Conservation (phyloP, 2,113 vertebrate genomes). For the Kobus ellipsiprymnus region DNA sequence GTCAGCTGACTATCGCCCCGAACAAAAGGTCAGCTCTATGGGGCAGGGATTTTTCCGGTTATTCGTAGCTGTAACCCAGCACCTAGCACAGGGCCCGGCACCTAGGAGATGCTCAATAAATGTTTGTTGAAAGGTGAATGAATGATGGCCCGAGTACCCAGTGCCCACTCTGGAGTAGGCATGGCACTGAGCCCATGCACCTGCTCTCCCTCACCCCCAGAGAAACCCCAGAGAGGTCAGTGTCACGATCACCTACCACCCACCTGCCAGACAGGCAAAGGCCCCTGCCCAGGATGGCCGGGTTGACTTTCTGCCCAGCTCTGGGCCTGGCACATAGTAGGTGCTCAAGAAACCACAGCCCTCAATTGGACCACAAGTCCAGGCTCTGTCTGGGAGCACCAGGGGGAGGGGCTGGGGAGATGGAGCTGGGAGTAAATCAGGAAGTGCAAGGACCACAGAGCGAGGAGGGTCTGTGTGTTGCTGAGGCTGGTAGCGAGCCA, state of each 20-base stretch:
- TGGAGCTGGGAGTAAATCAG: rapidly evolving
- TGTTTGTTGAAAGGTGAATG: neutral
- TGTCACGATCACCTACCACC: neutral
- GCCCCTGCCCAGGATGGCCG: neutral
- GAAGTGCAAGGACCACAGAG: neutral
- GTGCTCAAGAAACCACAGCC: neutral
- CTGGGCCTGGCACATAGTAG: neutral
- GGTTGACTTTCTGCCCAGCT: neutral
- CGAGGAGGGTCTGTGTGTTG: neutral
- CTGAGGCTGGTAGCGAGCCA: neutral
- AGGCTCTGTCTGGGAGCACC: neutral
- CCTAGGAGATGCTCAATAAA: neutral
- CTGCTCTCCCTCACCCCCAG: neutral
- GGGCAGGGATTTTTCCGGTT: neutral
- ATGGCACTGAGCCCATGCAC: neutral
- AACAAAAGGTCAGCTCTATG: neutral
- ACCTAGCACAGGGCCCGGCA: neutral
- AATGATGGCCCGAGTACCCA: rapidly evolving
- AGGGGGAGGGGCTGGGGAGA: neutral
- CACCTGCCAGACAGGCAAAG: neutral
- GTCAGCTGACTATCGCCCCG: neutral
- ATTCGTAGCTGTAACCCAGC: rapidly evolving
- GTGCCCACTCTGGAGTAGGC: neutral
- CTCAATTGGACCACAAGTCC: neutral
- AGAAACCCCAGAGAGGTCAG: neutral